Conservation (phyloP, 2,113 vertebrate species). For the Ellobius talpinus region DNA sequence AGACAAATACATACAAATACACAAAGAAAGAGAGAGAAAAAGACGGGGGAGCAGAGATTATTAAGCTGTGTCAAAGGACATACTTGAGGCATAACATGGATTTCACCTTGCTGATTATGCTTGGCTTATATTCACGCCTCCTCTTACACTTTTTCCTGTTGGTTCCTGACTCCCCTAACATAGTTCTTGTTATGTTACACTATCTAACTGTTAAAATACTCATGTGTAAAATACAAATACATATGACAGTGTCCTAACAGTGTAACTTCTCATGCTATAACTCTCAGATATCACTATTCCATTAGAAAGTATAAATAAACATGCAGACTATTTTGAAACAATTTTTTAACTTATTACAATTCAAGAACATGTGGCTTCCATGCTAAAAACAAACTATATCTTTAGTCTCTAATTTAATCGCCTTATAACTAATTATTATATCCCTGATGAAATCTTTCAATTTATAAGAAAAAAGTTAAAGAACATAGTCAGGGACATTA, state of each 20-base stretch:
- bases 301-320: constrained; percentile 36
- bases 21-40: background rate
- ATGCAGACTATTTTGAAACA: constrained; percentile 11
- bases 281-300: background rate
- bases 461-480: background rate
- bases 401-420: constrained; percentile 28
- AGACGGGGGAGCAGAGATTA: background rate
- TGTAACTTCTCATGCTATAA: background rate
- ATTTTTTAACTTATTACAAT: background rate
- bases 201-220: background rate
- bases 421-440: background rate
- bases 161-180: background rate
- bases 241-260: background rate
- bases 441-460: background rate
- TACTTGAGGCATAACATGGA: background rate
- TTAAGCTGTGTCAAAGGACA: background rate
- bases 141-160: background rate
- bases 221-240: background rate
- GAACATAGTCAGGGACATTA: background rate
- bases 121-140: background rate
- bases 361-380: background rate
- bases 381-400: background rate
- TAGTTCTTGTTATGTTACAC: background rate
- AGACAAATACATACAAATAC: no score
- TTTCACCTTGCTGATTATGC: background rate